Conservation (phyloP, 2,113 vertebrate species). For the Lepus europaeus region DNA sequence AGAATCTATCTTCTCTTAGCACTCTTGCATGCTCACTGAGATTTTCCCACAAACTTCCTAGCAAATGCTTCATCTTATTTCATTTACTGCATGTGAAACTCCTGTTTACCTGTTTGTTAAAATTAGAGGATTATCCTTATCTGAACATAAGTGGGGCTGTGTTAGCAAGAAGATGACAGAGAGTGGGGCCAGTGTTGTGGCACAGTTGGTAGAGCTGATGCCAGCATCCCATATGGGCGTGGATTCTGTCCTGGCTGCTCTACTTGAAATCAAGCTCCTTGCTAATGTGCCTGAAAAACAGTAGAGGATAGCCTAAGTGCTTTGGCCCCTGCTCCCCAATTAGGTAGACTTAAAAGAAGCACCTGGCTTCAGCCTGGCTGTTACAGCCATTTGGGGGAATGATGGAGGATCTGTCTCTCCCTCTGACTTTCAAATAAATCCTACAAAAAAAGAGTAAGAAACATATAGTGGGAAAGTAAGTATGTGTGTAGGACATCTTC, state of each 20-base stretch:
- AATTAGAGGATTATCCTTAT: background rate
- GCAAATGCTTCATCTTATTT: background rate
- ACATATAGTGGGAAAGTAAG: background rate
- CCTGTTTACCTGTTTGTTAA: background rate
- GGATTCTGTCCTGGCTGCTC: no score
- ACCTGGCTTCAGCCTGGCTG: no score
- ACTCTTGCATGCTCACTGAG: background rate
- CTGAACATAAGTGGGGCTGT: background rate
- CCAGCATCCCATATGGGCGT: no score
- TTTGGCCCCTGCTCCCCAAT: no score
- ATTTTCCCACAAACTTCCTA: background rate
- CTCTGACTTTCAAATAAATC: no score
- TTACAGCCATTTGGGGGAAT: no score
- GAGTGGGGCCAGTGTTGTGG: background rate
- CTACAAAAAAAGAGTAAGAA: background rate
- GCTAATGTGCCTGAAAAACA: no score
- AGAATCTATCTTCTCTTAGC: fast-evolving
- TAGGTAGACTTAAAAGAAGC: no score
- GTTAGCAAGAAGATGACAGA: background rate
- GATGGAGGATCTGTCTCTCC: background rate
- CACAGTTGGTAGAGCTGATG: no score
- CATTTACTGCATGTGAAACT: background rate
- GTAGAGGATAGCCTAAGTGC: no score
- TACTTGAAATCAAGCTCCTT: no score
- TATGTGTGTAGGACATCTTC: background rate